Evolutionary conservation across 35 echinoderm and acorn worm genomes (phyloP).

Genomic region (Apostichopus japonicus): DNA sequence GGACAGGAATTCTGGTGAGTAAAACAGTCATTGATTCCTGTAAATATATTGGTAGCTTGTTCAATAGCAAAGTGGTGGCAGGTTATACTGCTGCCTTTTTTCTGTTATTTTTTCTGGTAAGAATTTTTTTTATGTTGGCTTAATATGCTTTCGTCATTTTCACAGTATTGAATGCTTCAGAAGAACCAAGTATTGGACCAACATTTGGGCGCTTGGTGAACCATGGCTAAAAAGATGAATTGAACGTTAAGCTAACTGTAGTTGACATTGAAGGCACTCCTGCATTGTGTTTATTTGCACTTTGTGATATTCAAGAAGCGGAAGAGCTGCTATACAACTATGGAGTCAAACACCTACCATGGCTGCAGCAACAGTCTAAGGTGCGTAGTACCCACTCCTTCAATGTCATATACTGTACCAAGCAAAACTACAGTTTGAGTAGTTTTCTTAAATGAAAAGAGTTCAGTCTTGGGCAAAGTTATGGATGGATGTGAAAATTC

Average conservation of each 20-base stretch:
- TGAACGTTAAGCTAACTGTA: background rate
- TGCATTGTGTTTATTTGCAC: constrained; percentile 53
- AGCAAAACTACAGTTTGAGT: too few species aligned
- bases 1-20: background rate
- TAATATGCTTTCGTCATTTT: background rate
- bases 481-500: too few species aligned
- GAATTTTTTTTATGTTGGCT: background rate
- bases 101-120: too few species aligned
- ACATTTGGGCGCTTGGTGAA: constrained; percentile 27
- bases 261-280: background rate
- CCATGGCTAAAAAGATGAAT: constrained; percentile 43
- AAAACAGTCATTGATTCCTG: background rate
- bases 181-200: constrained; percentile 18
- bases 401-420: too few species aligned
- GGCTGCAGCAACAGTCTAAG: constrained; percentile 4
- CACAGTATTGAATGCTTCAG: constrained; percentile 39
- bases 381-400: background rate
- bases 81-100: background rate
- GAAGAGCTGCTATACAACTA: constrained; percentile 50
- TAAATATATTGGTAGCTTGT: background rate
- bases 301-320: background rate
- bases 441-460: too few species aligned
- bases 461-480: too few species aligned
- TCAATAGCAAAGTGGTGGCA: background rate
- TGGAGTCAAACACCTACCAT: constrained; percentile 12